Evolutionary conservation across 1,140 invertebrate genomes (phyloP), one percentile per base, ranked within the genome.

Genomic region (Ephestia elutella): DNA sequence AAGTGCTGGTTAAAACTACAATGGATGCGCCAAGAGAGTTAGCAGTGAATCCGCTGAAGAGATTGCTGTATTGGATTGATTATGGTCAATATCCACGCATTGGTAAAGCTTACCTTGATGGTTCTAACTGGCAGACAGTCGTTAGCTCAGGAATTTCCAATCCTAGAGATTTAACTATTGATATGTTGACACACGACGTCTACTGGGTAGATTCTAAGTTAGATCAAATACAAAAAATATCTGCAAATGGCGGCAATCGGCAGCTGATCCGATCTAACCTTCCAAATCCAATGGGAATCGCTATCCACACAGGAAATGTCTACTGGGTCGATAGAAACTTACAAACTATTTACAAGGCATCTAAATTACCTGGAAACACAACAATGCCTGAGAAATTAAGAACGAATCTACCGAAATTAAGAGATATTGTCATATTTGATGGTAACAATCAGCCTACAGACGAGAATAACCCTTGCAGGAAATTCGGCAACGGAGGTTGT

Each of bases 251-350:
- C 5, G 93, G 93, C 8, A 93, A 94, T 69, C 90, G 95, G 71
- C 93, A 95, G 74, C 91, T 97, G 0, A 95, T 99, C 18, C 91
- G 96, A 18, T 90, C 94, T 0, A 96, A 98, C 77, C 89, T 99
- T 13, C 98, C 98, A 0, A 98, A 97, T 78, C 97, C 98, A 0
- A 97, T 98, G 93, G 97, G 97, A 51, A 93, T 99, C 17, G 95
- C 97, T 0, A 91, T 99, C 3, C 93, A 95, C 66, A 92, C 93
- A 48, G 90, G 91, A 19, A 94, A 95, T 59, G 94, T 99, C 0
- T 99, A 96, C 78, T 99, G 98, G 98, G 96, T 98, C 0, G 98
- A 99, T 79, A 91, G 96, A 51, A 98, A 99, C 83, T 89, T 99
- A 0, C 92, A 93, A 62, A 94, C 95, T 0, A 94, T 99, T 2